Percentiles rank a stretch among this genome's conserved stretches.
These are phyloP conservation scores for Hypomecis atomaria DNA, from an alignment of 2,888 invertebrate species.

Conservation along the genomic window DNA sequence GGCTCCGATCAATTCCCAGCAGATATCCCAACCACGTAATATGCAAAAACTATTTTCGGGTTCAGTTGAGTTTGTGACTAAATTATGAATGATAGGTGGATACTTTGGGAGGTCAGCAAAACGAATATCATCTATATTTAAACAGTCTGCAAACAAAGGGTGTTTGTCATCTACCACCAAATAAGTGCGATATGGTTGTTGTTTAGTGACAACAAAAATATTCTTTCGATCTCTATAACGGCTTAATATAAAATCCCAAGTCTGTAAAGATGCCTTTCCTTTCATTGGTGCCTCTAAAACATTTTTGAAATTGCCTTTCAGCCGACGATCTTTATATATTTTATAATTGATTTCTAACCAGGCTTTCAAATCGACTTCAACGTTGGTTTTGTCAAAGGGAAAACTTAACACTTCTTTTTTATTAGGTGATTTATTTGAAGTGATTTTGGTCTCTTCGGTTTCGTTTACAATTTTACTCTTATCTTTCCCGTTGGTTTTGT, in stretches of 20 bases:
- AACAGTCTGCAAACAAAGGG: conserved; percentile 63
- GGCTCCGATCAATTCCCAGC: conserved; percentile 76
- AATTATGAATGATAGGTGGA: conserved; percentile 69
- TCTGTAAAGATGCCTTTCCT: conserved; percentile 64
- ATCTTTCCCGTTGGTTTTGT: conserved; percentile 36
- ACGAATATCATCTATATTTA: conserved; percentile 68
- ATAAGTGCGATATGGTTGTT: conserved; percentile 67
- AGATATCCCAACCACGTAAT: conserved; percentile 67
- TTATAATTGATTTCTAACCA: conserved; percentile 74
- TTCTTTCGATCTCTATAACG: conserved; percentile 71
- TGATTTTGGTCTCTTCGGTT: conserved; percentile 1
- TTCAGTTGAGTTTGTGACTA: conserved; percentile 64
- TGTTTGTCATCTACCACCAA: conserved; percentile 63
- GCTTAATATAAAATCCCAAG: conserved; percentile 71
- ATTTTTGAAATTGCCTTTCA: conserved; percentile 53
- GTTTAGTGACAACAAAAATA: conserved; percentile 64
- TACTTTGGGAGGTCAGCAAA: conserved; percentile 67
- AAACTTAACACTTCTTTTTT: conserved; percentile 21
- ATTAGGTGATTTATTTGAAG: conserved; percentile 2
- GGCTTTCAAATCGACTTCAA: conserved; percentile 57
- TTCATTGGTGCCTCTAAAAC: conserved; percentile 60
- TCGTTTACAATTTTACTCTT: not conserved
- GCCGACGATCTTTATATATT: conserved; percentile 60
- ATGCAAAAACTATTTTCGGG: conserved; percentile 72
- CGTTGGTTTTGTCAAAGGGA: conserved; percentile 28